Base-by-base conservation (phyloP, 2,797 vertebrate species). In the Sebastes iracundus region DNA sequence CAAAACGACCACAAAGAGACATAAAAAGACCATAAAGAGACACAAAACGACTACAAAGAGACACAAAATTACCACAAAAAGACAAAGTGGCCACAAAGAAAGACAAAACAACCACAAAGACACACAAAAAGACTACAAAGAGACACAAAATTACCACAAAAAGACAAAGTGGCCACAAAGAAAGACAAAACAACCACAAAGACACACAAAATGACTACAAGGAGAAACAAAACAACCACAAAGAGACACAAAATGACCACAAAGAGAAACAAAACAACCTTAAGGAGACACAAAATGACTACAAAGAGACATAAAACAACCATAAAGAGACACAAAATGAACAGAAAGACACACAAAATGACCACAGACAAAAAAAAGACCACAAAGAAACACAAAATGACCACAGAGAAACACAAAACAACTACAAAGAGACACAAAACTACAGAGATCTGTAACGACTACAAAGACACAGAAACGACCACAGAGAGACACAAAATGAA, bases 1-100 rank as follows among this genome's bases (percentile, higher is more conserved):
- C 27, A 27, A 27, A 5, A 27, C 0, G 5, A 27, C 27, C 4
- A 27, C 1, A 27, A 4, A 27, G 4, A 27, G 0, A 4, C 1
- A 9, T 11, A 25, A 38, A n/a, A n/a, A 0, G 1, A 35, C 4
- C 22, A 13, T 4, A 12, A 12, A 38, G 42, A 46, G 3, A 20
- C 2, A 23, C 2, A 53, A 53, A 67, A 23, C 16, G 0, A 59
- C 9, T 0, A 30, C 2, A 59, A 38, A 38, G 8, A 49, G n/a
- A 16, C 6, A 18, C 25, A 27, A 20, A 65, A 7, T 1, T 0
- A 35, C 10, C 13, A 38, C 5, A 13, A 13, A 38, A 1, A 38
- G 12, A 38, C 4, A 7, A 33, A 33, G 1, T 1, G 4, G 3
- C 11, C 2, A 25, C 18, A 60, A 20, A 55, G 6, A 60, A 1